These are phyloP conservation scores for Sebastes trivittatus DNA, from an alignment of 2,797 vertebrate species.

Conservation along the genomic window DNA sequence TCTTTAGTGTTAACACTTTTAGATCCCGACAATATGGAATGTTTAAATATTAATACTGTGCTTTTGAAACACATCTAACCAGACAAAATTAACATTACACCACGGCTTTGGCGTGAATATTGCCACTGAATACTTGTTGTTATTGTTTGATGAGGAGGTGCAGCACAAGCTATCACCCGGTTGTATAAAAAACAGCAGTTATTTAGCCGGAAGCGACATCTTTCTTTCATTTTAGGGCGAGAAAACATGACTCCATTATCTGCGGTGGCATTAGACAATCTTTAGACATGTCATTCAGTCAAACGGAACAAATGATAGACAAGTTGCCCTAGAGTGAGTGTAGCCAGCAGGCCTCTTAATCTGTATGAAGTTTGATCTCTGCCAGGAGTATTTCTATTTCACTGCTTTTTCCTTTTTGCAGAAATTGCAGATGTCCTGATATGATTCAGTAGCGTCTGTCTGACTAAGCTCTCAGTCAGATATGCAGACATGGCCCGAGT, in stretches of 20 bases:
- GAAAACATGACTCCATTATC: conserved; percentile 54
- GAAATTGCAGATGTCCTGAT: conserved; percentile 68
- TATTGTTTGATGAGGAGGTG: conserved; percentile 22
- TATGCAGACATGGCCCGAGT: conserved; percentile 47
- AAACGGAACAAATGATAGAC: conserved; percentile 66
- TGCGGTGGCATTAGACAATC: conserved; percentile 54
- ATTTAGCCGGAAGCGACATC: conserved; percentile 24
- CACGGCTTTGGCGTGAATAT: neutral
- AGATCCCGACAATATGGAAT: neutral
- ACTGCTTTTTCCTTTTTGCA: conserved; percentile 42
- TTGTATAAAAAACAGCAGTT: conserved; percentile 35
- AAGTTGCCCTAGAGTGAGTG: conserved; percentile 42
- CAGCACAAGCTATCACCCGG: conserved; percentile 31
- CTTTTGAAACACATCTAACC: conserved; percentile 7
- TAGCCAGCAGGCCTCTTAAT: conserved; percentile 54
- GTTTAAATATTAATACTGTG: neutral
- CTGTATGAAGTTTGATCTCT: conserved; percentile 60
- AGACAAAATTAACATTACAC: conserved; percentile 10
- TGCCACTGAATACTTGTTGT: conserved; percentile 1
- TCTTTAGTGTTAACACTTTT: neutral
- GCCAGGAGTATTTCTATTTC: conserved; percentile 46
- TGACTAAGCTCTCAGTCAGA: conserved; percentile 62
- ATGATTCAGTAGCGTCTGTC: conserved; percentile 57
- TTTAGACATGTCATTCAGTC: conserved; percentile 60
- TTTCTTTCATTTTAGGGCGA: conserved; percentile 33